Evolutionary conservation across 2,797 vertebrate species (phyloP).

Genomic region (Ptychobarbus kaznakovi): DNA sequence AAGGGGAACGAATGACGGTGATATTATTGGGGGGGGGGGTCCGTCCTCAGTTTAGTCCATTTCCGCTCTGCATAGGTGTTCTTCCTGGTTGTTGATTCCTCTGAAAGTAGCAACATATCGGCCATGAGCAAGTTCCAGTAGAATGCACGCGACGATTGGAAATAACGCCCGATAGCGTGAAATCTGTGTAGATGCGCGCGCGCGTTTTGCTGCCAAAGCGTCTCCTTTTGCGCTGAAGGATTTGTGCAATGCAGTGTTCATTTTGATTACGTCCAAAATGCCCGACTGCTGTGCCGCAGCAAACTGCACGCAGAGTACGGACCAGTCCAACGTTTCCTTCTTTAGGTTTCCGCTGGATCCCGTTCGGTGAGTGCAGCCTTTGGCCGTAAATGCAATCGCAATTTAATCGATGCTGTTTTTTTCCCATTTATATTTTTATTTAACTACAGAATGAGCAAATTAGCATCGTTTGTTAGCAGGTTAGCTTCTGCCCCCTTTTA

Average conservation of each 20-base stretch:
- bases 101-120: conserved; percentile 54
- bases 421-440: not conserved
- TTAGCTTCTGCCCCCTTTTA: conserved; percentile 48
- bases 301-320: conserved; percentile 78
- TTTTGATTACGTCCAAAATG: conserved; percentile 78
- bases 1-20: conserved; percentile 15
- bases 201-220: not conserved
- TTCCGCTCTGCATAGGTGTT: conserved; percentile 64
- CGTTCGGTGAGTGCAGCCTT: conserved; percentile 74
- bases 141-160: conserved; percentile 40
- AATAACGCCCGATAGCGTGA: not conserved
- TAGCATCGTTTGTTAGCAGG: conserved; percentile 54
- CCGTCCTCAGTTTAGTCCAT: conserved; percentile 44
- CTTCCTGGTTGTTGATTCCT: conserved; percentile 64
- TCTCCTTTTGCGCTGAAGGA: conserved; percentile 28
- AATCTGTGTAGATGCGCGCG: not conserved
- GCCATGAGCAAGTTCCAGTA: conserved; percentile 58
- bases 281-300: conserved; percentile 86
- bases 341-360: conserved; percentile 84
- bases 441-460: not conserved
- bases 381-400: not conserved
- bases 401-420: not conserved
- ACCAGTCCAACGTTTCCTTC: conserved; percentile 74
- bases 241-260: conserved; percentile 54
- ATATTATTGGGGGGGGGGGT: not conserved